Conservation (phyloP, 2,797 vertebrate genomes). For the Tenualosa thibaudeaui region DNA sequence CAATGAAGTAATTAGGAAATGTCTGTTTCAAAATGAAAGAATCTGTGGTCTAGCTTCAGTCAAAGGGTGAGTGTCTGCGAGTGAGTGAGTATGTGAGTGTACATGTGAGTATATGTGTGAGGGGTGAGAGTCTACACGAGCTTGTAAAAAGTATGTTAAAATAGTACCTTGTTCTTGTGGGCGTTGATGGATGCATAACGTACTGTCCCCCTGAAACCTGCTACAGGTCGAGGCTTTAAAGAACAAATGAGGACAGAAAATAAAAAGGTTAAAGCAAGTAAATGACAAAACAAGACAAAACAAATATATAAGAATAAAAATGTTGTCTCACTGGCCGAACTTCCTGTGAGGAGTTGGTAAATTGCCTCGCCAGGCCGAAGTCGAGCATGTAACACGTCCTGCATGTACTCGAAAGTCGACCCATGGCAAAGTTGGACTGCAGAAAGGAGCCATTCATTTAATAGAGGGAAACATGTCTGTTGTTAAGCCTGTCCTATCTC, state of each 20-base stretch:
- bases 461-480: background rate
- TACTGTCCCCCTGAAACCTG: slow-evolving; percentile 96
- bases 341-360: slow-evolving; percentile 94
- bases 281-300: background rate
- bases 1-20: background rate
- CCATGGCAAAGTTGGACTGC: slow-evolving; percentile 95
- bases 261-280: background rate
- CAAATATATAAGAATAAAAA: background rate
- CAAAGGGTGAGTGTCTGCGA: background rate
- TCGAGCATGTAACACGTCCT: slow-evolving; percentile 98
- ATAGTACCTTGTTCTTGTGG: slow-evolving; percentile 89
- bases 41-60: background rate
- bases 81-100: background rate
- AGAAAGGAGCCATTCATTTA: slow-evolving; percentile 68
- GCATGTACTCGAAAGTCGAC: slow-evolving; percentile 88
- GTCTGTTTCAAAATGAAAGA: background rate
- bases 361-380: slow-evolving; percentile 94
- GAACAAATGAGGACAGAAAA: slow-evolving; percentile 28
- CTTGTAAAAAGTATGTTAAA: slow-evolving; percentile 44
- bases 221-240: slow-evolving; percentile 89
- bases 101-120: too few species aligned
- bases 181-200: slow-evolving; percentile 97
- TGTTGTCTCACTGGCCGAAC: slow-evolving; percentile 81
- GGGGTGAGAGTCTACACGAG: background rate
- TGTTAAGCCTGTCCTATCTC: too few species aligned